phyloP scores from a whole-genome alignment of 1,140 invertebrate species.

The Myzus persicae region DNA sequence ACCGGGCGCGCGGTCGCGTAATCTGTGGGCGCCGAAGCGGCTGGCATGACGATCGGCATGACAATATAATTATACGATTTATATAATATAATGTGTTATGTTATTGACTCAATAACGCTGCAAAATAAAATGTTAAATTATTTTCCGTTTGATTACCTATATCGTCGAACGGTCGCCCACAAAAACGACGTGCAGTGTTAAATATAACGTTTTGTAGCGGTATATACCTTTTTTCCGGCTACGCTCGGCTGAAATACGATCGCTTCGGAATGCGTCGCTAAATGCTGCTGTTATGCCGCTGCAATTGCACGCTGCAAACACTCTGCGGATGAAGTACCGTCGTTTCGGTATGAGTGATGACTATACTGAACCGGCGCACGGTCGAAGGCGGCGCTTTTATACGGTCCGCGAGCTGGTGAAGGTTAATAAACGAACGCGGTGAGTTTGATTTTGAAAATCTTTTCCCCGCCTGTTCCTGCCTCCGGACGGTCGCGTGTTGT shows the following conservation, averaged over 20 bases:
- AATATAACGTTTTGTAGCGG: background rate
- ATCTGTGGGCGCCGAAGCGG: background rate
- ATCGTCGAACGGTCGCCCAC: background rate
- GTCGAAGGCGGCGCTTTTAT: constrained; percentile 23
- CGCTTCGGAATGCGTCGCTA: background rate
- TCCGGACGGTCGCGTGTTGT: background rate
- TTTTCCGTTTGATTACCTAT: background rate
- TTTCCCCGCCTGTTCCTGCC: background rate
- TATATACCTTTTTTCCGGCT: background rate
- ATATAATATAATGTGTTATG: background rate
- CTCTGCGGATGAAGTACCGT: background rate
- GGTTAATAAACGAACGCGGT: constrained; percentile 22
- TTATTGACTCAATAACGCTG: background rate
- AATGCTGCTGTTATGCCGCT: constrained; percentile 2
- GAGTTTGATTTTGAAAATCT: constrained; percentile 33
- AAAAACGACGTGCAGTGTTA: background rate
- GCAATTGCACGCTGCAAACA: constrained; percentile 11
- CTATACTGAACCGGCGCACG: constrained; percentile 7
- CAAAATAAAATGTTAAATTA: background rate
- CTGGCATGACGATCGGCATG: constrained; percentile 28
- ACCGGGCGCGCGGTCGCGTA: constrained; percentile 12
- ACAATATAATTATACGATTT: background rate
- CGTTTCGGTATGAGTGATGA: background rate
- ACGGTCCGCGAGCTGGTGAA: background rate
- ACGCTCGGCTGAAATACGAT: background rate